Percentiles rank a stretch among this genome's conserved stretches.
These are phyloP conservation scores for Orthonevra nobilis DNA, from an alignment of 2,888 invertebrate genomes.

Conservation along the genomic window DNA sequence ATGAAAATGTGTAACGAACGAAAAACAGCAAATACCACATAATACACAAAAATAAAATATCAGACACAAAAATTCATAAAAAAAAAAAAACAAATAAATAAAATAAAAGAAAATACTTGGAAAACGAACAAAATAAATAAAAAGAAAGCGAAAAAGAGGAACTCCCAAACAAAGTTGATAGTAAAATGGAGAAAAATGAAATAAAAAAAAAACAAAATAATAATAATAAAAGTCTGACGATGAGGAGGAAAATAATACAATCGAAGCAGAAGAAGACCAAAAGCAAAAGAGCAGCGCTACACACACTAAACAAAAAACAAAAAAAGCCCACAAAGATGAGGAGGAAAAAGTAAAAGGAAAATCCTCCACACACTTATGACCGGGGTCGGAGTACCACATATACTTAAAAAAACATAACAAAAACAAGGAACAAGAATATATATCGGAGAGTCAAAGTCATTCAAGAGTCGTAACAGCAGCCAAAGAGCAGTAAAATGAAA, in stretches of 20 bases:
- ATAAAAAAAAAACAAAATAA: constrained; percentile 37
- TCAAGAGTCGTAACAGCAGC: constrained; percentile 34
- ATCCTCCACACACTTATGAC: constrained; percentile 68
- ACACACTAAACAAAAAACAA: constrained; percentile 11
- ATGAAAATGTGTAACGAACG: constrained; percentile 69
- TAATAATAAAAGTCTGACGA: constrained; percentile 43
- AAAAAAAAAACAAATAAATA: constrained; percentile 48
- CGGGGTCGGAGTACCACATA: constrained; percentile 55
- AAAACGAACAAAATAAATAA: constrained; percentile 54
- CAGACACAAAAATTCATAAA: constrained; percentile 64
- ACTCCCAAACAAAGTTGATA: constrained; percentile 66
- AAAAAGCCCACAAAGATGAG: constrained; percentile 2
- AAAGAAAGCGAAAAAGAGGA: constrained; percentile 33
- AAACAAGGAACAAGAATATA: constrained; percentile 53
- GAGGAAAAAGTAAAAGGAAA: constrained; percentile 63
- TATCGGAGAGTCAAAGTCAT: too few species aligned
- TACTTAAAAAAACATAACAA: too few species aligned
- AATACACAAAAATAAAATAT: constrained; percentile 64
- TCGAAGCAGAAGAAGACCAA: constrained; percentile 52
- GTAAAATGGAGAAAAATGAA: constrained; percentile 60
- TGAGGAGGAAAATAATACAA: constrained; percentile 65
- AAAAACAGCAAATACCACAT: constrained; percentile 60
- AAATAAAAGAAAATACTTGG: constrained; percentile 56
- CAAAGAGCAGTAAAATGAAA: constrained; percentile 52
- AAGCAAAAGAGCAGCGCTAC: constrained; percentile 41